Conservation (phyloP, 1,140 invertebrate genomes). For the Chironomus striatipennis region DNA sequence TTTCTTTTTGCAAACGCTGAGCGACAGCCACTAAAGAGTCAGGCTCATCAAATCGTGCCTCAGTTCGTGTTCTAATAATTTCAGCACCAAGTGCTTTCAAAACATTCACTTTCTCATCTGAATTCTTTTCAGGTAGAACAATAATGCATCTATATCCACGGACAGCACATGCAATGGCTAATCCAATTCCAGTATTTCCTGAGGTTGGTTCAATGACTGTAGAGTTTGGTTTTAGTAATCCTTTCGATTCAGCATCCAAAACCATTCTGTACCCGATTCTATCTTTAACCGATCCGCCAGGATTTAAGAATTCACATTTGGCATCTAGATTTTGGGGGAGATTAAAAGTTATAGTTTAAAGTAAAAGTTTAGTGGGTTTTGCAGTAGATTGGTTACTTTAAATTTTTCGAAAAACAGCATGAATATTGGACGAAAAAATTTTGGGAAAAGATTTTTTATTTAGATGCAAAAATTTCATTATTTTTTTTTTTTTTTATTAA, state of each 20-base stretch:
- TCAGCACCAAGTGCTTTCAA: slow-evolving; percentile 83
- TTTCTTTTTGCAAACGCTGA: slow-evolving; percentile 63
- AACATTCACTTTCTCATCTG: slow-evolving; percentile 83
- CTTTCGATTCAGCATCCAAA: slow-evolving; percentile 77
- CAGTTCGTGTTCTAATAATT: slow-evolving; percentile 86
- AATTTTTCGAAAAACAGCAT: too few relatives aligned
- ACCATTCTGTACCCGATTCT: slow-evolving; percentile 88
- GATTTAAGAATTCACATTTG: slow-evolving; percentile 96
- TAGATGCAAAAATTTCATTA: background rate
- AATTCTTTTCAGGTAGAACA: slow-evolving; percentile 97
- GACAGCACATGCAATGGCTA: slow-evolving; percentile 84
- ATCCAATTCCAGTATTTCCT: slow-evolving; percentile 86
- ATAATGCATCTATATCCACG: slow-evolving; percentile 90
- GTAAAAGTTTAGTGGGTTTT: too few relatives aligned
- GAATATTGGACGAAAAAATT: too few relatives aligned
- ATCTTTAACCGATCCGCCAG: slow-evolving; percentile 94
- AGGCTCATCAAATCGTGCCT: slow-evolving; percentile 72
- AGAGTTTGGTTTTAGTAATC: slow-evolving; percentile 73
- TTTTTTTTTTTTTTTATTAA: too few relatives aligned
- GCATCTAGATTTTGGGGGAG: slow-evolving; percentile 39
- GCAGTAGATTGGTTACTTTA: too few relatives aligned
- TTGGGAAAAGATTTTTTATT: too few relatives aligned
- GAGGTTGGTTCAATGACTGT: slow-evolving; percentile 92
- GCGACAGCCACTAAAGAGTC: slow-evolving; percentile 85
- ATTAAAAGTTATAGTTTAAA: too few relatives aligned